Conservation (phyloP, 2,888 invertebrate species). For the Sarcophaga variegata region DNA sequence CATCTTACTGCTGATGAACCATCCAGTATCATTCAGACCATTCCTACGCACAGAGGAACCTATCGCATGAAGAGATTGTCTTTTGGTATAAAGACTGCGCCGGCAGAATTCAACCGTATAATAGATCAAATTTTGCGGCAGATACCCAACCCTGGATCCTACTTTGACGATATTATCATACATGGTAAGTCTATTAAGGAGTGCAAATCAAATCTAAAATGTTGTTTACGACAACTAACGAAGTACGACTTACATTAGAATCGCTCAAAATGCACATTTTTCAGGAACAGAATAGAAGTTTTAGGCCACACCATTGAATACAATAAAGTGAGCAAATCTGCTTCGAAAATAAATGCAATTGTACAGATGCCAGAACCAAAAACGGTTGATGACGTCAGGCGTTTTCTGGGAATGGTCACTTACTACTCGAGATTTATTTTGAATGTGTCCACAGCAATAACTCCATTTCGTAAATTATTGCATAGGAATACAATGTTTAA, state of each 20-base stretch:
- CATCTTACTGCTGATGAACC: slow-evolving; percentile 5
- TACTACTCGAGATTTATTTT: too few species aligned
- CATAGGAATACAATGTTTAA: too few species aligned
- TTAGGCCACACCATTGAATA: too few species aligned
- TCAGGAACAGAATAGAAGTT: background rate
- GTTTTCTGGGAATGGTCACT: too few species aligned
- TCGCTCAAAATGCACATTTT: background rate
- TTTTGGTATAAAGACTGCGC: slow-evolving; percentile 13
- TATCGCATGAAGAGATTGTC: background rate
- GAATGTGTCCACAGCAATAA: too few species aligned
- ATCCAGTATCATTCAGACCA: slow-evolving; percentile 4
- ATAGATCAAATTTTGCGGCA: slow-evolving; percentile 11
- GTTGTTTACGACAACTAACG: background rate
- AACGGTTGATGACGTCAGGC: too few species aligned
- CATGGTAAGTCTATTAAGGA: background rate
- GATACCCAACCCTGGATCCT: slow-evolving; percentile 1
- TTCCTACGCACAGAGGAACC: background rate
- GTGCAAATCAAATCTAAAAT: slow-evolving; percentile 17
- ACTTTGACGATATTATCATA: slow-evolving; percentile 21
- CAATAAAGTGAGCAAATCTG: too few species aligned
- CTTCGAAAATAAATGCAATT: too few species aligned
- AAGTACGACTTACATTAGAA: background rate
- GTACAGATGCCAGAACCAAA: too few species aligned
- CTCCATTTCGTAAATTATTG: too few species aligned
- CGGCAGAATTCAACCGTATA: background rate